phyloP scores from a whole-genome alignment of 1,140 invertebrate species.

The Drosophila kepulauana region DNA sequence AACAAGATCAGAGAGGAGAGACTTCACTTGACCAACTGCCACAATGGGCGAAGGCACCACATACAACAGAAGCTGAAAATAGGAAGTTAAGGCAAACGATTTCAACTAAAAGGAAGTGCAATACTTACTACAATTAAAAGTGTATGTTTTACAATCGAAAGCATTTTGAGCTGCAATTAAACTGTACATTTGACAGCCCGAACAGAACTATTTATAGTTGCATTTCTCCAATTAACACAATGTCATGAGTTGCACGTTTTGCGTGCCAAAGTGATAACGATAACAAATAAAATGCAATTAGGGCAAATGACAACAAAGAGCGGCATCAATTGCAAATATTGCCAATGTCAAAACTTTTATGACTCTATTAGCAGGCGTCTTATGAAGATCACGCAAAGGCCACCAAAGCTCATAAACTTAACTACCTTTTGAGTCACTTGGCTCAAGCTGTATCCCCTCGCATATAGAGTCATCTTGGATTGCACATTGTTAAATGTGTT shows the following conservation, averaged over 20 bases:
- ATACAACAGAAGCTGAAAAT: background rate
- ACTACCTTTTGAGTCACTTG: constrained; percentile 46
- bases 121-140: constrained; percentile 16
- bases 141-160: background rate
- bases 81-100: background rate
- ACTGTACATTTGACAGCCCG: background rate
- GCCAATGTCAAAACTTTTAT: constrained; percentile 48
- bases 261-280: background rate
- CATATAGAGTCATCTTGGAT: constrained; percentile 51
- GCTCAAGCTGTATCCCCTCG: constrained; percentile 26
- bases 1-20: background rate
- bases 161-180: constrained; percentile 3
- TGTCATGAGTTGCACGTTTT: constrained; percentile 3
- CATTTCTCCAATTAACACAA: constrained; percentile 1
- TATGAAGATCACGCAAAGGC: constrained; percentile 33
- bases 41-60: background rate
- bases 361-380: constrained; percentile 68
- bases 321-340: constrained; percentile 1
- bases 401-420: constrained; percentile 65
- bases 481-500: background rate
- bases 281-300: constrained; percentile 10
- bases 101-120: background rate
- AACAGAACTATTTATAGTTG: constrained; percentile 17
- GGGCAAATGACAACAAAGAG: background rate
- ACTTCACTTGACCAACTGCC: background rate